These are phyloP conservation scores for Platichthys stellatus DNA, from an alignment of 2,113 vertebrate genomes.

Conservation along the genomic window DNA sequence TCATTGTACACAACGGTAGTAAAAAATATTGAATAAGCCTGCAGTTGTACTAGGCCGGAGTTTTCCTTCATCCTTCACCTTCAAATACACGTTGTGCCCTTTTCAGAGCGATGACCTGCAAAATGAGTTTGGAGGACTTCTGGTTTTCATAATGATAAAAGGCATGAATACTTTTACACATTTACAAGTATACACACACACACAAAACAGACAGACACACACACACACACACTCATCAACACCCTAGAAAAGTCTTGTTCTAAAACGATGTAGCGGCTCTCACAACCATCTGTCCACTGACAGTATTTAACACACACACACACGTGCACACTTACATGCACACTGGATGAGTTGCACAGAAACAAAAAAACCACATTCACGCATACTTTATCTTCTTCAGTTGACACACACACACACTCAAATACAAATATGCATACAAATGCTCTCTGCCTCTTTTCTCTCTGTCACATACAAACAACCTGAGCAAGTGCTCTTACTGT, in stretches of 20 bases:
- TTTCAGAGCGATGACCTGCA: slow-evolving; percentile 28
- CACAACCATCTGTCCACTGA: slow-evolving; percentile 54
- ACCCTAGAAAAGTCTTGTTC: slow-evolving; percentile 15
- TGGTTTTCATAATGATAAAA: slow-evolving; percentile 31
- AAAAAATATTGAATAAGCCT: not conserved
- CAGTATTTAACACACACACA: slow-evolving; percentile 17
- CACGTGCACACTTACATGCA: slow-evolving; percentile 1
- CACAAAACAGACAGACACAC: not conserved
- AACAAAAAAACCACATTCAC: not conserved
- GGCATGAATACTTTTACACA: slow-evolving; percentile 8
- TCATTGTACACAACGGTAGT: not conserved
- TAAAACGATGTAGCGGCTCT: slow-evolving; percentile 47
- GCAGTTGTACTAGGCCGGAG: not conserved
- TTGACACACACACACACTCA: not conserved
- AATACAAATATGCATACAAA: slow-evolving; percentile 22
- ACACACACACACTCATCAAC: not conserved
- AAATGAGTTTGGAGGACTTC: slow-evolving; percentile 36
- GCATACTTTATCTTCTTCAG: not conserved
- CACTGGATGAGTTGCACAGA: not conserved
- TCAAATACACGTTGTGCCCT: not conserved
- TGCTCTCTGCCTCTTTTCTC: not conserved
- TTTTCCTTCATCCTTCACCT: not conserved
- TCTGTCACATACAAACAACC: slow-evolving; percentile 7
- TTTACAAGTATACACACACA: not conserved
- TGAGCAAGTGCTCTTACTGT: slow-evolving; percentile 1